Conservation (phyloP, 2,888 invertebrate species). For the Cyclophora albipunctata region DNA sequence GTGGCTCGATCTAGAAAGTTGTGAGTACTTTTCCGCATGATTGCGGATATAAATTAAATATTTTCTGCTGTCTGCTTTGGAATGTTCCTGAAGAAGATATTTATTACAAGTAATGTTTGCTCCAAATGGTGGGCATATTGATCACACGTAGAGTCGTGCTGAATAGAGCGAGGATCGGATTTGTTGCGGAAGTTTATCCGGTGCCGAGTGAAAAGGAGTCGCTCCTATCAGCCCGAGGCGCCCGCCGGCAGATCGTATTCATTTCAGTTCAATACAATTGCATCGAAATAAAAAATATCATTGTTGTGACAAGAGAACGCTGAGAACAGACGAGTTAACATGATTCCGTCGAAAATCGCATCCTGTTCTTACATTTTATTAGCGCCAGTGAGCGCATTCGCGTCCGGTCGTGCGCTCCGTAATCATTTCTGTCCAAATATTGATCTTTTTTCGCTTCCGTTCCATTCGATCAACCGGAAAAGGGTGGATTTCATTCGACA, state of each 20-base stretch:
- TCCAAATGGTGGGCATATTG: too few species aligned
- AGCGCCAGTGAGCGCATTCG: constrained; percentile 54
- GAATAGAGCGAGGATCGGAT: constrained; percentile 33
- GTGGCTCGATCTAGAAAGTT: too few species aligned
- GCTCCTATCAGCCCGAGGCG: constrained; percentile 30
- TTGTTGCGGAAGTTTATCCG: constrained; percentile 40
- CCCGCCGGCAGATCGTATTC: constrained; percentile 36
- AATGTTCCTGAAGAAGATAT: too few species aligned
- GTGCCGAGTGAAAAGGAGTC: constrained; percentile 41
- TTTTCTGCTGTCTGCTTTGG: not conserved
- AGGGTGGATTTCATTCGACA: constrained; percentile 50
- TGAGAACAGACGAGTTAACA: constrained; percentile 61
- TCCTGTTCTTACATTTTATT: constrained; percentile 66
- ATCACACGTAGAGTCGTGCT: constrained; percentile 26
- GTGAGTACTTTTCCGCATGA: too few species aligned
- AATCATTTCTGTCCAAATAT: constrained; percentile 72
- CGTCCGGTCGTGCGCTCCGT: constrained; percentile 55
- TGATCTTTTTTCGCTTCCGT: constrained; percentile 67
- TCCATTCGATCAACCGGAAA: constrained; percentile 49
- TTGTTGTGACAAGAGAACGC: constrained; percentile 56
- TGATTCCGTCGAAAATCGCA: constrained; percentile 64
- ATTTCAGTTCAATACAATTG: constrained; percentile 53
- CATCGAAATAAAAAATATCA: constrained; percentile 32
- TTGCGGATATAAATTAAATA: constrained; percentile 2
- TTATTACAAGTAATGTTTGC: too few species aligned